Evolutionary conservation across 2,797 vertebrate species (phyloP), one percentile per base, ranked within the genome.

Genomic region (Paramormyrops hopkinsi): DNA sequence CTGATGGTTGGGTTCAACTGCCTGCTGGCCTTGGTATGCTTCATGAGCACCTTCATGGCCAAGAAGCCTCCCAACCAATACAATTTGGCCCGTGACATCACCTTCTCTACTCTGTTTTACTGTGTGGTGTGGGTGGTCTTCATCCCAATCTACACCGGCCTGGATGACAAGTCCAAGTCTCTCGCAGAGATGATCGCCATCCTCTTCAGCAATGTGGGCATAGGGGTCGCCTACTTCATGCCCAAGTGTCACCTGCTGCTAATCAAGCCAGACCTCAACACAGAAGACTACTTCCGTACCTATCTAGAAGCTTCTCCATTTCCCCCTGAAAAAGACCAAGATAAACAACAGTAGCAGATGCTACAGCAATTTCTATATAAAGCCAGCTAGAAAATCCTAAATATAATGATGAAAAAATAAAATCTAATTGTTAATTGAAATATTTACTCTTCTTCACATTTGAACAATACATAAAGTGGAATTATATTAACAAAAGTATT

Each of bases 11-110:
- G 93, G 69, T 92, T 93, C 88, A 97, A 97, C 0, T 14, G 46
- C 46, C 19, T 86, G 1, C 69, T 98, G 91, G 96, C 97, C 0
- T 92, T 96, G 0, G 0, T 93, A 4, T 98, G 96, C 3, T 97
- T 99, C 92, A 96, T 98, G 90, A 96, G 96, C 93, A 98, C 98
- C 0, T 99, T 99, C 93, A 97, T 97, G 97, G 97, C 97, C 0
- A 93, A 94, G 25, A 95, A 93, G 41, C 93, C 91, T 0, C 93
- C 93, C 0, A 93, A 94, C 54, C 95, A 93, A 90, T 97, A 98
- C 91, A 97, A 97, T 62, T 82, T 96, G 0, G 96, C 97, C 85
- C 95, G 97, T 0, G 96, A 97, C 88, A 96, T 99, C 92, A 97
- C 97, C 3, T 97, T 98, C 0, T 94, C 96, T 86, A 94, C 91